Evolutionary conservation across 2,888 invertebrate genomes (phyloP).

Genomic region (Phymatocera aterrima): DNA sequence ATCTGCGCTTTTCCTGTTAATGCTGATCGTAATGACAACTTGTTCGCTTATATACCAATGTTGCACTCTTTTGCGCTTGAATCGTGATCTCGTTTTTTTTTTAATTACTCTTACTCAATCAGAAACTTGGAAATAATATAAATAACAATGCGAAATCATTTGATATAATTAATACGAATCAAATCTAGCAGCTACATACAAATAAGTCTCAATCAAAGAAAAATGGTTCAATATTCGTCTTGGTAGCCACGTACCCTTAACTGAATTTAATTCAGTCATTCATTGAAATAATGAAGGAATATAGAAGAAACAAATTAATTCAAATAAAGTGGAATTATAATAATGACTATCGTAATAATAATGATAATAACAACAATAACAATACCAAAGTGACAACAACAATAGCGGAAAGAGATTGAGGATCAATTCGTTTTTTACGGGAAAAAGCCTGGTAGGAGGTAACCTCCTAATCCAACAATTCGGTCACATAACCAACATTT

Average conservation of each 20-base stretch:
- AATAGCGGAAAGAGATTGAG: conserved; percentile 8
- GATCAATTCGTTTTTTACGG: not conserved
- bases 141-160: too few relatives aligned
- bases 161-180: too few relatives aligned
- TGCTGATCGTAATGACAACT: too few relatives aligned
- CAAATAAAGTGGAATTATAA: not conserved
- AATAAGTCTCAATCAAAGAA: too few relatives aligned
- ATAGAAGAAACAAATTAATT: conserved; percentile 7
- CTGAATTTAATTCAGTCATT: not conserved
- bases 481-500: not conserved
- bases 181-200: too few relatives aligned
- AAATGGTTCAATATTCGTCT: too few relatives aligned
- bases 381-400: conserved; percentile 3
- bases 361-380: not conserved
- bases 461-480: not conserved
- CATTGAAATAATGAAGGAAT: not conserved
- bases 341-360: conserved; percentile 10
- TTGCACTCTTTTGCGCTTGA: too few relatives aligned
- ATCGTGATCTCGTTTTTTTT: too few relatives aligned
- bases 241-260: not conserved
- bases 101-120: too few relatives aligned
- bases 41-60: too few relatives aligned
- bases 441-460: not conserved
- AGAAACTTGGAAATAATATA: too few relatives aligned
- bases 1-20: too few relatives aligned